A percentile compares a stretch with the other conserved stretches of the same genome.
These are phyloP conservation scores for Cerceris rybyensis DNA, from an alignment of 2,888 invertebrate genomes.

Conservation along the genomic window DNA sequence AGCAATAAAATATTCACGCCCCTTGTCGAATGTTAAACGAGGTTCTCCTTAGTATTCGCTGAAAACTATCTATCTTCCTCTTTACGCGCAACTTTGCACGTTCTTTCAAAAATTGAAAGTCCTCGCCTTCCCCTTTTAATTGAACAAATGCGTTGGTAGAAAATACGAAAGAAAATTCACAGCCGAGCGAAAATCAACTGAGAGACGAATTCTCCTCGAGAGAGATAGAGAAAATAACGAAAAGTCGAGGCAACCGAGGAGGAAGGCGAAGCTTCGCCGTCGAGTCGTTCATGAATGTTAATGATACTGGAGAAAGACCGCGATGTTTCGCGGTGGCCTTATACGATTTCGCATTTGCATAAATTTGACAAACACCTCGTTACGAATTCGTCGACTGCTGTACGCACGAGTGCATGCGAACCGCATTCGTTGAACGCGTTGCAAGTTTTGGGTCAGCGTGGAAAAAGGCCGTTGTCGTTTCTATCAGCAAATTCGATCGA, in stretches of 20 bases:
- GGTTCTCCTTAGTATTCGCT: too few relatives aligned
- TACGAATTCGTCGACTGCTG: slow-evolving; percentile 58
- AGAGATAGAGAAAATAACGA: neutral
- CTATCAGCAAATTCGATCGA: neutral
- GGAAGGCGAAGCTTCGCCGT: neutral
- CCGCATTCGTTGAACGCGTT: slow-evolving; percentile 13
- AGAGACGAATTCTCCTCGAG: neutral
- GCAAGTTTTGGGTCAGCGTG: slow-evolving; percentile 63
- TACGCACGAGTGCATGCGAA: slow-evolving; percentile 26
- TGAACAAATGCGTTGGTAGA: too few relatives aligned
- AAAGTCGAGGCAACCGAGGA: neutral
- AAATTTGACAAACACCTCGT: slow-evolving; percentile 75
- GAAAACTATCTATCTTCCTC: too few relatives aligned
- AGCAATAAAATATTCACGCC: slow-evolving; percentile 37
- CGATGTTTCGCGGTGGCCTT: slow-evolving; percentile 54
- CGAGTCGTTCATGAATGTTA: slow-evolving; percentile 72
- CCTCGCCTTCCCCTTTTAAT: too few relatives aligned
- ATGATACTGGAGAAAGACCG: slow-evolving; percentile 57
- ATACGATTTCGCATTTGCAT: slow-evolving; percentile 69
- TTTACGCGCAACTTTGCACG: neutral
- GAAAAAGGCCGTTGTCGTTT: slow-evolving; percentile 57
- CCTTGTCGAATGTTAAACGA: neutral
- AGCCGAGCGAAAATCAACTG: too few relatives aligned
- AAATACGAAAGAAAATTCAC: too few relatives aligned
- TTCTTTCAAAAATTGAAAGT: slow-evolving; percentile 7